phyloP scores from a whole-genome alignment of 2,797 vertebrate genomes.

The Atherinosoma microstoma region DNA sequence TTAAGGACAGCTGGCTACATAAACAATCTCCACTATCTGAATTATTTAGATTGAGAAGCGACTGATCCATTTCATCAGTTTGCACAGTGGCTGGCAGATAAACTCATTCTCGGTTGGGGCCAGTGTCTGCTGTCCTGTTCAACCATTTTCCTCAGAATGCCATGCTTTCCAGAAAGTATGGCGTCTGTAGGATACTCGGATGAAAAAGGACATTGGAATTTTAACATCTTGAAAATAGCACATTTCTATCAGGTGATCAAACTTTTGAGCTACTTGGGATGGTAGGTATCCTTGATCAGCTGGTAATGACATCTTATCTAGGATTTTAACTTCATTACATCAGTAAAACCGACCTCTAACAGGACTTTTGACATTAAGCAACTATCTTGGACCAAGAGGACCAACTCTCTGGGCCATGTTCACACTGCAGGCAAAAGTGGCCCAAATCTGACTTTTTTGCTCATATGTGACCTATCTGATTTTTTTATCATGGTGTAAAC shows the following conservation, averaged over 20 bases:
- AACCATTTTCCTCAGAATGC: background rate
- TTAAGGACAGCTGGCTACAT: background rate
- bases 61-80: background rate
- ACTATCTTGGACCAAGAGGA: background rate
- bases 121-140: background rate
- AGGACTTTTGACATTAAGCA: background rate
- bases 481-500: too few species aligned
- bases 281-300: background rate
- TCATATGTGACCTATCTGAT: too few species aligned
- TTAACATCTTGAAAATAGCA: background rate
- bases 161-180: background rate
- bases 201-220: background rate
- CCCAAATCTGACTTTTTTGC: too few species aligned
- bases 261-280: too few species aligned
- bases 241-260: background rate
- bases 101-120: background rate
- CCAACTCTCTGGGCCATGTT: background rate
- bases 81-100: background rate
- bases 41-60: background rate
- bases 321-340: too few species aligned
- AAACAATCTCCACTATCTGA: background rate
- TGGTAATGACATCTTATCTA: background rate
- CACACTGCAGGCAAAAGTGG: too few species aligned
- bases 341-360: too few species aligned
- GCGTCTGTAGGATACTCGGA: background rate